Evolutionary conservation across 2,888 invertebrate species (phyloP), one percentile per base, ranked within the genome.

Genomic region (Iphiclides podalirius): DNA sequence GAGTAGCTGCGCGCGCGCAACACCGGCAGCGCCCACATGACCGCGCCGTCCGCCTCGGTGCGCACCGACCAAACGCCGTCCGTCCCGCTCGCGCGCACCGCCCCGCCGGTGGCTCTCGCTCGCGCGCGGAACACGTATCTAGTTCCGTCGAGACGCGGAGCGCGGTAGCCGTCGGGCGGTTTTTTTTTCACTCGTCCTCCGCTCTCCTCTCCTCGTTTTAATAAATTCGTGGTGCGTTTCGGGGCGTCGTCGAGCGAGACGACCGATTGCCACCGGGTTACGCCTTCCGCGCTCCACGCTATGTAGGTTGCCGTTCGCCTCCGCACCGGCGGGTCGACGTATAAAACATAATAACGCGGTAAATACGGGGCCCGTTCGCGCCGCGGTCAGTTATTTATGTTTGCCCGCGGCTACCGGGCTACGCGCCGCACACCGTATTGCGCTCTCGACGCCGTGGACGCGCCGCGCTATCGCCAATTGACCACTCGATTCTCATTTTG

Each of bases 1-100:
- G n/a, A n/a, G n/a, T n/a, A n/a, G n/a, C 80, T 71, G 81, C 83
- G 77, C 79, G 83, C 78, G 85, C 88, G 87, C 85, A 87, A 87
- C 80, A 87, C 88, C 85, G 79, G 88, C 85, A 87, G 87, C 87
- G 85, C 85, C 86, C 86, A 87, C 86, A 85, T 83, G 72, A 77
- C 80, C 78, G 74, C 26, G 8, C 26, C 26, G 8, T 26, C 9
- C 26, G 1, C 26, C 78, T 71, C 62, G 71, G 71, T 75, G 75
- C 72, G 63, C 53, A 52, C 73, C 67, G 66, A 62, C 72, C 52
- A 56, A 72, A 62, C 54, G 48, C 62, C 67, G 61, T 14, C 67
- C 57, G 59, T 84, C 87, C 60, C 72, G 57, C 68, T 86, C 72
- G 12, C 31, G 8, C n/a, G 2, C 6, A 31, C 12, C 11, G 28